These are phyloP conservation scores for Cotesia vestalis DNA, from an alignment of 1,140 invertebrate genomes.

Conservation along the genomic window DNA sequence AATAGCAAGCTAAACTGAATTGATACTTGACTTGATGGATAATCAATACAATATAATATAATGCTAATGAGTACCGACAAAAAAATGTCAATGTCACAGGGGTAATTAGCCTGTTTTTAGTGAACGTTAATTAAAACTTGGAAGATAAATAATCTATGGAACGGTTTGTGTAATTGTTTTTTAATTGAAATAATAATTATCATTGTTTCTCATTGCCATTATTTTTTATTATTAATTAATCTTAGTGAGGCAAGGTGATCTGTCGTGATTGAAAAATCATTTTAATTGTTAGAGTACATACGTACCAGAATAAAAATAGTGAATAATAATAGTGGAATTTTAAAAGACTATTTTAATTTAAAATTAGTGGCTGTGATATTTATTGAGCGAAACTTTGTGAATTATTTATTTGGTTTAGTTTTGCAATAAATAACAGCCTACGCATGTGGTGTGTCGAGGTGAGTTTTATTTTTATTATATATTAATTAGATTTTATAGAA, in stretches of 20 bases:
- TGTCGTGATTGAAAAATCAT: slow-evolving; percentile 1
- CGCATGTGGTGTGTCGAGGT: slow-evolving; percentile 58
- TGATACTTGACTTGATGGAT: too few relatives aligned
- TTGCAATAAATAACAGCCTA: slow-evolving; percentile 45
- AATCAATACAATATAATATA: too few relatives aligned
- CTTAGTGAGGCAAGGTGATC: not conserved
- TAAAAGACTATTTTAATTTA: not conserved
- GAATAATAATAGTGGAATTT: slow-evolving; percentile 5
- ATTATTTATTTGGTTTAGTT: slow-evolving; percentile 3
- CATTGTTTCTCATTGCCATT: too few relatives aligned
- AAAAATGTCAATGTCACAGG: too few relatives aligned
- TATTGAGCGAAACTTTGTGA: not conserved
- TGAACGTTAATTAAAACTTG: not conserved
- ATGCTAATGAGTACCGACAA: too few relatives aligned
- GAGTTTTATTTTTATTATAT: slow-evolving; percentile 40
- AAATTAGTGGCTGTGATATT: not conserved
- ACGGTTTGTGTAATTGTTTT: too few relatives aligned
- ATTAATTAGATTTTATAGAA: not conserved
- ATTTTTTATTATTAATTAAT: not conserved
- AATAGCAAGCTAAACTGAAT: too few relatives aligned
- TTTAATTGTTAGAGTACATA: not conserved
- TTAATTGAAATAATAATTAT: too few relatives aligned
- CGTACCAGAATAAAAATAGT: not conserved
- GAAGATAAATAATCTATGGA: not conserved
- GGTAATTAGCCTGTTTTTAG: too few relatives aligned